Evolutionary conservation across 53 echinoderm and acorn worm genomes (phyloP).

Genomic region (Echinarachnius parma): DNA sequence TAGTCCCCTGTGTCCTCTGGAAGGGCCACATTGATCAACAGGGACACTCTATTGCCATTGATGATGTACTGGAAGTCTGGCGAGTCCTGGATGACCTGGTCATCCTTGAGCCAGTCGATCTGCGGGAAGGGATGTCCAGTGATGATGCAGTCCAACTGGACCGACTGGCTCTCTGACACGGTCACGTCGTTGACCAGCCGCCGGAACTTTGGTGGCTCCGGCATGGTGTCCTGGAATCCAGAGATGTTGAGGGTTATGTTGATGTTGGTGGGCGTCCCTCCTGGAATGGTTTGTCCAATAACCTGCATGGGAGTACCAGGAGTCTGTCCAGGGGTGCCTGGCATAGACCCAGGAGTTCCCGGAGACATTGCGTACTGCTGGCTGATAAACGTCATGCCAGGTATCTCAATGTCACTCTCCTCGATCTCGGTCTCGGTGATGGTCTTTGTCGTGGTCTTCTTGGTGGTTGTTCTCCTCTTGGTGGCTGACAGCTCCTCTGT

Average conservation of each 20-base stretch:
- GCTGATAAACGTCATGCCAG: constrained; percentile 38
- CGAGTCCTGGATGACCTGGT: constrained; percentile 77
- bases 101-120: constrained; percentile 83
- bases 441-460: constrained; percentile 80
- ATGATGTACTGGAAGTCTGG: constrained; percentile 91
- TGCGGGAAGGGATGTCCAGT: constrained; percentile 84
- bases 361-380: constrained; percentile 23
- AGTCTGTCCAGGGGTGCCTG: constrained; percentile 32
- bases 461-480: constrained; percentile 70
- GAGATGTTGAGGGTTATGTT: constrained; percentile 85
- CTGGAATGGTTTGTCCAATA: constrained; percentile 42
- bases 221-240: constrained; percentile 71
- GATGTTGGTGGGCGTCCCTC: constrained; percentile 70
- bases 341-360: constrained; percentile 1
- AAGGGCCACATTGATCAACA: constrained; percentile 74
- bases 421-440: constrained; percentile 77
- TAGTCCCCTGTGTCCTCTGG: constrained; percentile 92
- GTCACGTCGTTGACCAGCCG: constrained; percentile 66
- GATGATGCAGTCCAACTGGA: constrained; percentile 84
- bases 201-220: constrained; percentile 86
- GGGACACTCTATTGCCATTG: constrained; percentile 83
- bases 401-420: constrained; percentile 58
- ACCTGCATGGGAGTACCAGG: constrained; percentile 42
- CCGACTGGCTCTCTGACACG: constrained; percentile 75
- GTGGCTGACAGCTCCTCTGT: constrained; percentile 44